Evolutionary conservation across 2,797 vertebrate genomes (phyloP).

Genomic region (Brachyrhaphis roseni): DNA sequence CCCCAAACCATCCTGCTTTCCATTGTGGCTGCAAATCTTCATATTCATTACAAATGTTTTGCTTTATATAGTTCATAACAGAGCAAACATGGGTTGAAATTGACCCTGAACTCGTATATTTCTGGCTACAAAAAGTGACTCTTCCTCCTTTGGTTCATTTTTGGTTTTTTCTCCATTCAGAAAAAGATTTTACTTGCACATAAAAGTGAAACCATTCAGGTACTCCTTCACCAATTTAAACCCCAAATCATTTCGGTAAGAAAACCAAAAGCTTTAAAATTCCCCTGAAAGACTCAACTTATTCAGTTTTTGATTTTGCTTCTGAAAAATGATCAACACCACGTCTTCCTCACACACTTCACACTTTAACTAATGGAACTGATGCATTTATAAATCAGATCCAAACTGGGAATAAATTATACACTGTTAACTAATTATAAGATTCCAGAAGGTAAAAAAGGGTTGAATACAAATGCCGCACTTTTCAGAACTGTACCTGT

Average conservation of each 20-base stretch:
- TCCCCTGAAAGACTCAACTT: not conserved
- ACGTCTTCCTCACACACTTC: not conserved
- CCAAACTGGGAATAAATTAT: not conserved
- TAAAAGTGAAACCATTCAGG: not conserved
- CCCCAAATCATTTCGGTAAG: not conserved
- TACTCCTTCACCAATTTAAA: not conserved
- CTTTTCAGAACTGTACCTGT: not conserved
- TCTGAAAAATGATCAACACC: not conserved
- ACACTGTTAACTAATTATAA: not conserved
- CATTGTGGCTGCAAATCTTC: not conserved
- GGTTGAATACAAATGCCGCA: not conserved
- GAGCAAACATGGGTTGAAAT: not conserved
- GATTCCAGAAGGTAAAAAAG: not conserved
- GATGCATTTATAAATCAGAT: not conserved
- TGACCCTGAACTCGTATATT: not conserved
- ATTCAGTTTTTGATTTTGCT: conserved; percentile 6
- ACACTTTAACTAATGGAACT: not conserved
- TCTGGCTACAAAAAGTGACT: not conserved
- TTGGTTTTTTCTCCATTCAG: not conserved
- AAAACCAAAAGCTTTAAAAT: not conserved
- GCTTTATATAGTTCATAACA: not conserved
- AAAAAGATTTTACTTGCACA: not conserved
- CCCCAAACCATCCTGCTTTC: not conserved
- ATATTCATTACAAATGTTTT: not conserved
- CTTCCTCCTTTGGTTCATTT: not conserved